These are phyloP conservation scores for Zonotrichia albicollis DNA, from an alignment of 2,797 vertebrate species.

Conservation along the genomic window DNA sequence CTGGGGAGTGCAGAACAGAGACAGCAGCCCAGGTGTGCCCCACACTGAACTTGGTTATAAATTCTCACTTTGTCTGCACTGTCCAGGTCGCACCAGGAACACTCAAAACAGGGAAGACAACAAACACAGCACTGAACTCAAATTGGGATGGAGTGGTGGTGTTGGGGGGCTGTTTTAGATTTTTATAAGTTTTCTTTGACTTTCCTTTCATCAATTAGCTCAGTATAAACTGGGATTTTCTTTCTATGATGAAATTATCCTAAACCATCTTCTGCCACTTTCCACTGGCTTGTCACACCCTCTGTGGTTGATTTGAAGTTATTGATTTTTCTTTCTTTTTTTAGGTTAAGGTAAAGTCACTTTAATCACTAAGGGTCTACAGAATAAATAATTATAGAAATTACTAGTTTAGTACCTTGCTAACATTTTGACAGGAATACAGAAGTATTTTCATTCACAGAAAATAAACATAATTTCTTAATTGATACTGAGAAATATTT, in stretches of 20 bases:
- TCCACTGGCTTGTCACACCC: not conserved
- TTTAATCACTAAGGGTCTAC: not conserved
- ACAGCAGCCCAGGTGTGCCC: not conserved
- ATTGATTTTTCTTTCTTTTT: not conserved
- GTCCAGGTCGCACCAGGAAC: not conserved
- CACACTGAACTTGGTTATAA: not conserved
- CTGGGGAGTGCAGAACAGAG: not conserved
- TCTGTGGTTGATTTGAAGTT: not conserved
- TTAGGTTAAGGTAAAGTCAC: not conserved
- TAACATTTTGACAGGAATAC: not conserved
- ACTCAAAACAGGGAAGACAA: not conserved
- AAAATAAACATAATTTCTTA: not conserved
- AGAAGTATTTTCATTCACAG: not conserved
- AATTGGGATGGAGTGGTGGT: not conserved
- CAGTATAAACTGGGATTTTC: not conserved
- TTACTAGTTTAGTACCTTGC: not conserved
- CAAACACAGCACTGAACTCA: not conserved
- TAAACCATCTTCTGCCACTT: not conserved
- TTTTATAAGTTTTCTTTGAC: not conserved
- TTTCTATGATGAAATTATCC: not conserved
- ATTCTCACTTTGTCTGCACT: not conserved
- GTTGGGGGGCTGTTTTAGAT: accelerated
- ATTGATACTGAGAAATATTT: not conserved
- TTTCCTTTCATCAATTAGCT: not conserved
- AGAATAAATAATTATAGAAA: not conserved